Percentiles rank a stretch among this genome's conserved stretches.
These are phyloP conservation scores for Actinostola sp. DNA, from an alignment of 92 coral and sea anemone species.

Conservation along the genomic window DNA sequence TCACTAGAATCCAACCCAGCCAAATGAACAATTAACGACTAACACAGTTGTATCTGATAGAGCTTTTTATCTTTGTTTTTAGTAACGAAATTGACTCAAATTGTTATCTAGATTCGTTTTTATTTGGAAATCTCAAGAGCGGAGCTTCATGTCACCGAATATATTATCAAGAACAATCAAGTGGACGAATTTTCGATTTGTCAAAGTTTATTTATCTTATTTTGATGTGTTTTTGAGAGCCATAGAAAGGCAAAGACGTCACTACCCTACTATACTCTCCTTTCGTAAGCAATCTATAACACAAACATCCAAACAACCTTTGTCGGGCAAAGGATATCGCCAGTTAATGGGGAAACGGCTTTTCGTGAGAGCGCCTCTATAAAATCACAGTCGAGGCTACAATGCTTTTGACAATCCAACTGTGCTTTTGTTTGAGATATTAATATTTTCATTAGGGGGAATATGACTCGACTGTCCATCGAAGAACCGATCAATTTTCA, in stretches of 20 bases:
- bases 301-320: background rate
- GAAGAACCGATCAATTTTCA: slow-evolving; percentile 3
- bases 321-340: slow-evolving; percentile 11
- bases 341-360: slow-evolving; percentile 19
- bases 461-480: slow-evolving; percentile 8
- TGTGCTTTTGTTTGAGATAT: background rate
- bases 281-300: background rate
- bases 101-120: background rate
- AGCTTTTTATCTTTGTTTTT: slow-evolving; percentile 3
- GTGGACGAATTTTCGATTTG: background rate
- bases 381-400: background rate
- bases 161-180: too few relatives aligned
- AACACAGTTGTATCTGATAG: background rate
- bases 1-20: background rate
- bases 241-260: slow-evolving; percentile 6
- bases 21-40: background rate
- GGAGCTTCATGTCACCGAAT: background rate
- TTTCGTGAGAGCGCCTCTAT: background rate
- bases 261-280: background rate
- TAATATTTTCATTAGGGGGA: background rate
- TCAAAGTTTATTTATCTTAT: background rate
- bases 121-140: slow-evolving; percentile 9
- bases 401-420: background rate
- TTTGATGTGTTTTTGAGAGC: background rate
- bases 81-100: background rate